These are phyloP conservation scores for Endotricha flammealis DNA, from an alignment of 2,888 invertebrate genomes.

Conservation along the genomic window DNA sequence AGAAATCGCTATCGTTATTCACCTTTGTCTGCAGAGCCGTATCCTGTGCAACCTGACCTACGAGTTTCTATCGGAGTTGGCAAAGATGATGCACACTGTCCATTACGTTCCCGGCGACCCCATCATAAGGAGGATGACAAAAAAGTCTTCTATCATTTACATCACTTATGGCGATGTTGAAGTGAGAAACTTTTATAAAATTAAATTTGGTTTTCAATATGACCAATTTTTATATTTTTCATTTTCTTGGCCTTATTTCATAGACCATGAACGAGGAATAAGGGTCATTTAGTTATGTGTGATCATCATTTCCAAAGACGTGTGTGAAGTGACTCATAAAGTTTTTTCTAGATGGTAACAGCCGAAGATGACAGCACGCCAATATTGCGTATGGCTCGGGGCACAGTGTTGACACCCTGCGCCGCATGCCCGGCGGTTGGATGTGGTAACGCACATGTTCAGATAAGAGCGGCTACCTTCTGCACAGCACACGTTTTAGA, in stretches of 20 bases:
- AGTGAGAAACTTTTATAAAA: too few relatives aligned
- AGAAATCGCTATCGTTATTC: too few relatives aligned
- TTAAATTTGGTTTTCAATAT: too few relatives aligned
- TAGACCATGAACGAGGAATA: too few relatives aligned
- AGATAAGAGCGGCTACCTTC: slow-evolving; percentile 57
- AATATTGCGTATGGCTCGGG: slow-evolving; percentile 54
- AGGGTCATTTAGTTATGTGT: too few relatives aligned
- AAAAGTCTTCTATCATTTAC: slow-evolving; percentile 48
- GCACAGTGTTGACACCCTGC: slow-evolving; percentile 44
- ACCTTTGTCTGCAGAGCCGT: slow-evolving; percentile 46
- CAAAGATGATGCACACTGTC: slow-evolving; percentile 53
- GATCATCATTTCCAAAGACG: too few relatives aligned
- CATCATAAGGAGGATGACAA: slow-evolving; percentile 47
- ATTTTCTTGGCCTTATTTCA: too few relatives aligned
- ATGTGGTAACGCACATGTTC: slow-evolving; percentile 40
- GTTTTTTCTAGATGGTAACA: slow-evolving; percentile 54
- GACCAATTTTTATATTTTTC: too few relatives aligned
- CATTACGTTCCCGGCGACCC: slow-evolving; percentile 60
- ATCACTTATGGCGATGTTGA: slow-evolving; percentile 61
- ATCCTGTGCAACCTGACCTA: slow-evolving; percentile 51
- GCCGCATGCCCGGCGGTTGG: slow-evolving; percentile 38
- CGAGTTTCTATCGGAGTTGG: slow-evolving; percentile 51
- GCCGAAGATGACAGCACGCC: slow-evolving; percentile 62
- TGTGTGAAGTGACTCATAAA: too few relatives aligned
- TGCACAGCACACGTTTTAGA: slow-evolving; percentile 54